A percentile compares a stretch with the other conserved stretches of the same genome.
Evolutionary conservation across 2,113 vertebrate genomes (phyloP).

Genomic region (Pimephales promelas): DNA sequence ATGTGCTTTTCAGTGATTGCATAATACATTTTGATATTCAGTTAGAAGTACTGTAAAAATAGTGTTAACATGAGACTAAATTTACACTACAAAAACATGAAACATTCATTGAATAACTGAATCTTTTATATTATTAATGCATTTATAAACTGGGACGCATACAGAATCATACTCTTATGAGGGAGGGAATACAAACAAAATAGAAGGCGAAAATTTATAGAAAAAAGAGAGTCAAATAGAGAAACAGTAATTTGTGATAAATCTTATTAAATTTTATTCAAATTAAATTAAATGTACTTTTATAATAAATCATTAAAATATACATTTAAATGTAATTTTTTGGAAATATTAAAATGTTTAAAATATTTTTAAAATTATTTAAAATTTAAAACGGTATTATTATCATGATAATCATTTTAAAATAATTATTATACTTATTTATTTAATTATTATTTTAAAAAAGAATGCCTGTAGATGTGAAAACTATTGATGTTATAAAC

Average conservation of each 20-base stretch:
- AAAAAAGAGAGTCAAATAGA: not conserved
- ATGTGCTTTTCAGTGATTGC: slow-evolving; percentile 13
- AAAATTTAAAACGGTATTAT: too few relatives aligned
- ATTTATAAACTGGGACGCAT: not conserved
- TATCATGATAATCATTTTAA: too few relatives aligned
- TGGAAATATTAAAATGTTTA: too few relatives aligned
- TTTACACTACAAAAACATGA: not conserved
- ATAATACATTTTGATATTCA: not conserved
- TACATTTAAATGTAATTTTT: not conserved
- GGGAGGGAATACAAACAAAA: too few relatives aligned
- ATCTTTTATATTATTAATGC: not conserved
- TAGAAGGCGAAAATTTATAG: too few relatives aligned
- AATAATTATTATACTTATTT: too few relatives aligned
- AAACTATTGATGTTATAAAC: not conserved
- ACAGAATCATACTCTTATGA: not conserved
- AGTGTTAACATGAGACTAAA: not conserved
- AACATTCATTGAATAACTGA: not conserved
- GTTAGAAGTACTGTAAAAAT: not conserved
- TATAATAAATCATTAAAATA: not conserved
- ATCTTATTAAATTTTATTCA: not conserved
- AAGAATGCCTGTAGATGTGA: not conserved
- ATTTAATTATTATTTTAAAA: too few relatives aligned
- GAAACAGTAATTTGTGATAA: not conserved
- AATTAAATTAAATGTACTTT: not conserved
- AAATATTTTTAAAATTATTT: too few relatives aligned